Evolutionary conservation across 2,888 invertebrate species (phyloP), one percentile per base, ranked within the genome.

Genomic region (Thera britannica): DNA sequence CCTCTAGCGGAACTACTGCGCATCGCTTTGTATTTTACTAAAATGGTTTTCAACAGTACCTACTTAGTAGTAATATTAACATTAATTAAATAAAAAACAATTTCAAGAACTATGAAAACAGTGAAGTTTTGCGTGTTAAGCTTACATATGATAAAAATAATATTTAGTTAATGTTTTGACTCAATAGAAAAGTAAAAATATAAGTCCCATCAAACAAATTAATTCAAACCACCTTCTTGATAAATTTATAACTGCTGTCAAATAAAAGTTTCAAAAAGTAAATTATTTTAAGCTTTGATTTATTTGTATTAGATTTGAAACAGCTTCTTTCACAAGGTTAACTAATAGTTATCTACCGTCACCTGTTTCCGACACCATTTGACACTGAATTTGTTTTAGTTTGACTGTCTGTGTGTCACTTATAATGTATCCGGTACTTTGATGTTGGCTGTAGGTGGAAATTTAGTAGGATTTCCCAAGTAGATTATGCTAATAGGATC

Each of bases 241-340:
- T 70, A 71, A 64, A 71, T 70, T 70, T 72, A 62, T 46, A 63
- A 52, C 48, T 11, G 51, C 41, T 60, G 67, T 63, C 58, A 63
- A 62, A 69, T 66, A 65, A 66, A 66, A 60, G 41, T 48, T 65
- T 56, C 34, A 41, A 66, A 66, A 34, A 46, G 52, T 63, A 63
- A 56, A 62, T 68, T 58, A 65, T 62, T 60, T 7, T 2, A 44
- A 34, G 23, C 49, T 55, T 41, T 69, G 65, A 69, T 69, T 69
- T 65, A 65, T 62, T 44, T 54, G 46, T 58, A 62, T 65, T 62
- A 65, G 52, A 68, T 61, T 57, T 57, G 46, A 52, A 57, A 54
- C 55, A 65, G 62, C 71, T 63, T 76, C 75, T 74, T 77, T 72
- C 73, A 73, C 79, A 79, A 80, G 79, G 80, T 79, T 76, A 80